Evolutionary conservation across 2,797 vertebrate genomes (phyloP), one percentile per base, ranked within the genome.

Genomic region (Myioborus melanocephalus): DNA sequence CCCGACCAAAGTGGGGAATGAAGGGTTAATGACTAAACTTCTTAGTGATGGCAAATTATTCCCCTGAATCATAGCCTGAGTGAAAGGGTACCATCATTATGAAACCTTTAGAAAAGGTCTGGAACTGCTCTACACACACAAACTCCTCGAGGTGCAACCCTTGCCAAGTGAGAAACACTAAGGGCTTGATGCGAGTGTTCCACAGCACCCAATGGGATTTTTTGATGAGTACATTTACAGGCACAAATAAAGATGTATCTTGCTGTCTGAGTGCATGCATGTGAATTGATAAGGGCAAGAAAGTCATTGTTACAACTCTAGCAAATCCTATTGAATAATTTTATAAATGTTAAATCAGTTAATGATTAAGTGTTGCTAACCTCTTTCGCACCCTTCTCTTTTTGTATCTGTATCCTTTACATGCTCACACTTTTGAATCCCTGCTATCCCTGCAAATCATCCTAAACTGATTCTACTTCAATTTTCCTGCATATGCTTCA

Each of bases 111-210:
- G 23, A 30, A 56, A 44, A 63, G 8, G 1, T 52, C 50, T 63
- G 37, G 75, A 70, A 18, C 14, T 4, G 2, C 11, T 16, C 18
- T n/a, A 49, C 22, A 37, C 23, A 43, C 12, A 28, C 32, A 6
- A 7, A n/a, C 1, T 63, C 16, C 27, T 37, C 0, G 0, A 63
- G 23, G 23, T 56, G 32, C 28, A 22, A 21, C 17, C 8, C 3
- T 21, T 76, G 27, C 9, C 27, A 43, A 16, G 13, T 41, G 27
- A 82, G 35, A 56, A 63, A 44, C 0, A 0, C 15, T 20, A 12
- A 53, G 26, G 22, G 2, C 30, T 82, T 49, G 13, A n/a, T 56
- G 41, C 23, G 32, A 43, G 9, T 12, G 21, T 37, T 63, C 32
- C 63, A 6, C 27, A 10, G 32, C 61, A 63, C 3, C 4, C 28